Percentiles rank a stretch among this genome's conserved stretches.
phyloP scores from a whole-genome alignment of 2,888 invertebrate species.

The Yponomeuta evonymella region DNA sequence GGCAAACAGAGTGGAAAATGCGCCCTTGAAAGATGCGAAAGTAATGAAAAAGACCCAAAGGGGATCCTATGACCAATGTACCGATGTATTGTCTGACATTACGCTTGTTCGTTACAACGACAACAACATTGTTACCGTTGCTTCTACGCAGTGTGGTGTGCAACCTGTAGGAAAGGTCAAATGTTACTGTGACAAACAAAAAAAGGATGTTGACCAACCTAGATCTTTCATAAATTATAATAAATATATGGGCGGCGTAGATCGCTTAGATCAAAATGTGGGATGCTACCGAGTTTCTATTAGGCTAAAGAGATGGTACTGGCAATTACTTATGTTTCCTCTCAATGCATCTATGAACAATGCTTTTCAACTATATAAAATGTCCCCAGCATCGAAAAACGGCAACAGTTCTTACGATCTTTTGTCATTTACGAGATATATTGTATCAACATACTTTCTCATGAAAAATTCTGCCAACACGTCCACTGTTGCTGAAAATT shows the following conservation, averaged over 20 bases:
- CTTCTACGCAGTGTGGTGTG: slow-evolving; percentile 4
- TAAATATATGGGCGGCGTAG: neutral
- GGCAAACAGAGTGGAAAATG: slow-evolving; percentile 13
- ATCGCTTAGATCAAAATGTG: no score
- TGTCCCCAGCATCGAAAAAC: no score
- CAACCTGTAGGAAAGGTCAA: slow-evolving; percentile 22
- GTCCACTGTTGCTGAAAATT: no score
- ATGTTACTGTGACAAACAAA: slow-evolving; percentile 17
- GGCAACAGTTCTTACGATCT: no score
- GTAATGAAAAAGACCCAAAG: slow-evolving; percentile 12
- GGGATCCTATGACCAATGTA: slow-evolving; percentile 14
- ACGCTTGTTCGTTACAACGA: neutral
- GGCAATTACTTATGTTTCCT: no score
- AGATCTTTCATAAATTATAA: slow-evolving; percentile 9
- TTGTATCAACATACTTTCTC: no score
- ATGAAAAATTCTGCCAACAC: no score
- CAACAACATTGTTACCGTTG: slow-evolving; percentile 14
- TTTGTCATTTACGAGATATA: no score
- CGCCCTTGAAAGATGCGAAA: slow-evolving; percentile 14
- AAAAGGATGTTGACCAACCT: slow-evolving; percentile 15
- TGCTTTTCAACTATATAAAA: no score
- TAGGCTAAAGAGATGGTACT: no score
- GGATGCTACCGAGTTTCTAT: no score
- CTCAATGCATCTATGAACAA: no score
- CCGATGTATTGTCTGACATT: slow-evolving; percentile 15